Conservation (phyloP, 2,888 invertebrate species). For the Epistrophella euchroma region DNA sequence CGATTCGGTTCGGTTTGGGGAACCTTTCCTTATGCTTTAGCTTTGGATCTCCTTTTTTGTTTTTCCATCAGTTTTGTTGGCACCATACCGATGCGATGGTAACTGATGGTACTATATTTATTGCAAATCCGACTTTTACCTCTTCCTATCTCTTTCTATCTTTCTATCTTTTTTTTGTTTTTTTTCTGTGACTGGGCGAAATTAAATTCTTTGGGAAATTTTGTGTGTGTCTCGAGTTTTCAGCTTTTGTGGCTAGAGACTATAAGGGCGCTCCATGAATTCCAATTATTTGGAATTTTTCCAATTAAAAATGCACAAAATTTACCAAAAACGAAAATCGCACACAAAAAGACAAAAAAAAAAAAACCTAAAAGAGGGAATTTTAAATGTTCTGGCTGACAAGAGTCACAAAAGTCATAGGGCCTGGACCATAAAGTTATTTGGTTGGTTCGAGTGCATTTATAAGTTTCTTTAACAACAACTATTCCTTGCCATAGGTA, state of each 20-base stretch:
- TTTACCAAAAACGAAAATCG: conserved; percentile 34
- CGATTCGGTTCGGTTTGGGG: conserved; percentile 34
- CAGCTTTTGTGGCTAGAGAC: conserved; percentile 42
- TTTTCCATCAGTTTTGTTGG: conserved; percentile 1
- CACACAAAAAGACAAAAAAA: conserved; percentile 14
- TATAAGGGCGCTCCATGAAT: conserved; percentile 58
- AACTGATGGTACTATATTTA: conserved; percentile 15
- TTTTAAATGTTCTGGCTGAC: conserved; percentile 22
- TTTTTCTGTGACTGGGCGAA: conserved; percentile 38
- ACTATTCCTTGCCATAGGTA: background rate
- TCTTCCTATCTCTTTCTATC: background rate
- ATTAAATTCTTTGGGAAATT: conserved; percentile 55
- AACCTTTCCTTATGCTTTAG: background rate
- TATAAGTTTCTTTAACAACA: background rate
- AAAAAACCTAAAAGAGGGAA: conserved; percentile 6
- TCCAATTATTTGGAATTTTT: conserved; percentile 71
- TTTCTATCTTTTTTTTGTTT: conserved; percentile 1
- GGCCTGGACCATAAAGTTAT: background rate
- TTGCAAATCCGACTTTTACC: conserved; percentile 22
- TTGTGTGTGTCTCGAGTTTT: conserved; percentile 31
- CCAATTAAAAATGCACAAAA: conserved; percentile 72
- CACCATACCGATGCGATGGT: background rate
- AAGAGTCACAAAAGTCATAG: conserved; percentile 23
- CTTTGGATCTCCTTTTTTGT: background rate
- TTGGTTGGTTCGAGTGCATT: conserved; percentile 7